A percentile compares a stretch with the other conserved stretches of the same genome.
Evolutionary conservation across 2,888 invertebrate species (phyloP).

Genomic region (Tipula vernalis): DNA sequence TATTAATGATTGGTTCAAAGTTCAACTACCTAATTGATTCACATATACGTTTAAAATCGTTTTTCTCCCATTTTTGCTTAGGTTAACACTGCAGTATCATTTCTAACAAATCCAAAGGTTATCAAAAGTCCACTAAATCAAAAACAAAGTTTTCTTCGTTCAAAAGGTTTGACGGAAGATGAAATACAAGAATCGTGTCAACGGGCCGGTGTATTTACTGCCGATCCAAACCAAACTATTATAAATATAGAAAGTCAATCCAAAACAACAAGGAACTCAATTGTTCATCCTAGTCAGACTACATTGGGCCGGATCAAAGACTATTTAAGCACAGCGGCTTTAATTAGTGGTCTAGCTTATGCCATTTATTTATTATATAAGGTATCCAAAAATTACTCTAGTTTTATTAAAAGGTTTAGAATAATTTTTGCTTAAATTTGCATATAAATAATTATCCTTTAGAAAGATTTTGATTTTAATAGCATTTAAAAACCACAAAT

Average conservation of each 20-base stretch:
- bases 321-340: conserved; percentile 53
- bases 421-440: background rate
- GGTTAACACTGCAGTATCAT: conserved; percentile 77
- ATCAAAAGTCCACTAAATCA: conserved; percentile 59
- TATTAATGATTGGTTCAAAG: conserved; percentile 5
- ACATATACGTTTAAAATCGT: background rate
- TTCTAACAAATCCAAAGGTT: conserved; percentile 77
- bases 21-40: background rate
- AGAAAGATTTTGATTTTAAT: background rate
- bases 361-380: conserved; percentile 71
- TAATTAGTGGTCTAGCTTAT: conserved; percentile 68
- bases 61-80: conserved; percentile 21
- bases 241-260: conserved; percentile 27
- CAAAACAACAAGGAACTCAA: conserved; percentile 20
- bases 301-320: conserved; percentile 48
- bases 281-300: conserved; percentile 25
- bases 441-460: background rate
- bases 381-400: conserved; percentile 36
- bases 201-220: conserved; percentile 39
- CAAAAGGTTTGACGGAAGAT: conserved; percentile 61
- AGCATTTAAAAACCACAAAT: too few relatives aligned
- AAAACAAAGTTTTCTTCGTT: conserved; percentile 64
- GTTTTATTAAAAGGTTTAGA: background rate
- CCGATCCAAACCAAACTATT: conserved; percentile 29
- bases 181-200: conserved; percentile 66